A percentile compares a stretch with the other conserved stretches of the same genome.
Conservation (phyloP, 1,140 invertebrate genomes). For the Druon quercuslanigerum region DNA sequence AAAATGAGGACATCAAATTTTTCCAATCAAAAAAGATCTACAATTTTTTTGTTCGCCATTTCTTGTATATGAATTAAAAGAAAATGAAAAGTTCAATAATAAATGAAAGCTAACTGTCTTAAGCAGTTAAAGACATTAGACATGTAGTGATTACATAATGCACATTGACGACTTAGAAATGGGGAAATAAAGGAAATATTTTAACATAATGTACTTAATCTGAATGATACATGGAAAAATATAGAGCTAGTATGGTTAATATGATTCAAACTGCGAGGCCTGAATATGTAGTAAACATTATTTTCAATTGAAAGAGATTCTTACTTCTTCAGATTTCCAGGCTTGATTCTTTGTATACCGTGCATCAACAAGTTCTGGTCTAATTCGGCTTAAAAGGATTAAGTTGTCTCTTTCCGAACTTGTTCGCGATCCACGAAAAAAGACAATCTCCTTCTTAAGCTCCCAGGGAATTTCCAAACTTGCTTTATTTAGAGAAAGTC, state of each 20-base stretch:
- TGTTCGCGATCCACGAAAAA: conserved; percentile 96
- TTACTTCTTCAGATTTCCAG: conserved; percentile 93
- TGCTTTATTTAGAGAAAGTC: conserved; percentile 82
- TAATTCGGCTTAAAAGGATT: conserved; percentile 87
- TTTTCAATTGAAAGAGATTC: conserved; percentile 27
- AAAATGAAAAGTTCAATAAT: too few species aligned
- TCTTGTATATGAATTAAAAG: too few species aligned
- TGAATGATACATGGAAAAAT: conserved; percentile 29
- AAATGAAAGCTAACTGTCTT: too few species aligned
- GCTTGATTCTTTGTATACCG: conserved; percentile 99
- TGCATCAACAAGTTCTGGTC: conserved; percentile 90
- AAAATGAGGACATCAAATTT: too few species aligned
- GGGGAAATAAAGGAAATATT: too few species aligned
- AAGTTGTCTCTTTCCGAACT: conserved; percentile 92
- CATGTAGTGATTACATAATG: too few species aligned
- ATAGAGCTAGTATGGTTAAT: conserved; percentile 32
- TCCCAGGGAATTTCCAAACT: conserved; percentile 84
- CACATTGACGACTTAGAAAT: too few species aligned
- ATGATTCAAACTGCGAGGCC: background rate
- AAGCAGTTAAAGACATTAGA: too few species aligned
- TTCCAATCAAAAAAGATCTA: too few species aligned
- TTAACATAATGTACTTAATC: background rate
- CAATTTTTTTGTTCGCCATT: too few species aligned
- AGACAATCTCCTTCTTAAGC: conserved; percentile 85
- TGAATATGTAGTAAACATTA: background rate